Conservation (phyloP, 1,140 invertebrate species). For the Manduca sexta region DNA sequence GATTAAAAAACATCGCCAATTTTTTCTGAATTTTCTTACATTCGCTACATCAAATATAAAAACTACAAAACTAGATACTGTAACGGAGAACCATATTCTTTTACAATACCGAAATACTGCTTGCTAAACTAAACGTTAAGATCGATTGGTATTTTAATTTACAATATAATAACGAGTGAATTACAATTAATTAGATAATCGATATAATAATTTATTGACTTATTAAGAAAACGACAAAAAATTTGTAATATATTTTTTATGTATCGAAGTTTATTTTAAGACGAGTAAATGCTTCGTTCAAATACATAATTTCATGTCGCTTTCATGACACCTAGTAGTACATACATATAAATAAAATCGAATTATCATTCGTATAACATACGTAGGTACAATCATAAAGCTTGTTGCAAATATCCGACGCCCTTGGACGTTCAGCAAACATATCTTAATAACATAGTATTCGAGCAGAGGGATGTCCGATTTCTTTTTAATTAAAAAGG, state of each 20-base stretch:
- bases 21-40: slow-evolving; percentile 33
- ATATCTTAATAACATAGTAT: background rate
- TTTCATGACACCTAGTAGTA: slow-evolving; percentile 41
- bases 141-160: slow-evolving; percentile 46
- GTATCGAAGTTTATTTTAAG: slow-evolving; percentile 16
- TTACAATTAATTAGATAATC: slow-evolving; percentile 28
- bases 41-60: slow-evolving; percentile 46
- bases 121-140: slow-evolving; percentile 47
- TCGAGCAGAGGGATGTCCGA: background rate
- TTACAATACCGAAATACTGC: slow-evolving; percentile 62
- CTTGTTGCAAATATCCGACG: slow-evolving; percentile 35
- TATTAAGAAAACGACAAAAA: slow-evolving; percentile 42
- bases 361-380: slow-evolving; percentile 42
- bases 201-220: slow-evolving; percentile 36
- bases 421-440: slow-evolving; percentile 23
- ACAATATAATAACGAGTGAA: slow-evolving; percentile 45
- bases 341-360: slow-evolving; percentile 54
- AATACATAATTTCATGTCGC: slow-evolving; percentile 36
- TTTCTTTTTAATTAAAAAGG: slow-evolving; percentile 1
- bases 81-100: slow-evolving; percentile 32
- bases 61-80: slow-evolving; percentile 62
- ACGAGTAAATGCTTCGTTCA: slow-evolving; percentile 44
- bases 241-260: slow-evolving; percentile 23
- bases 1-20: background rate
- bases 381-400: slow-evolving; percentile 58